Percentiles rank a stretch among this genome's conserved stretches.
These are phyloP conservation scores for Dasysyrphus albostriatus DNA, from an alignment of 2,888 invertebrate genomes.

Conservation along the genomic window DNA sequence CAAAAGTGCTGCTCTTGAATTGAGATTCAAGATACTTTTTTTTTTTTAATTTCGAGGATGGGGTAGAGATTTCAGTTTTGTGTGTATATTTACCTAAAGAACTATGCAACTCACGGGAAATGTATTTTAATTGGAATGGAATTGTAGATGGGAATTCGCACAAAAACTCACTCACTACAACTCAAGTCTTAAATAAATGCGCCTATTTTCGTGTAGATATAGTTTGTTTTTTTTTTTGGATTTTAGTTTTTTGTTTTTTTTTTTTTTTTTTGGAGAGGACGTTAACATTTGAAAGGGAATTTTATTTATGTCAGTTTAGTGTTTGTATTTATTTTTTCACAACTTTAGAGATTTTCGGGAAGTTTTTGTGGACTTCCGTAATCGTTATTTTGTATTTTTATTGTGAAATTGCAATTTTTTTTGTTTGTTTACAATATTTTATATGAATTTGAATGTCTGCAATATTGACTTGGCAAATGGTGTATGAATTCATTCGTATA, in stretches of 20 bases:
- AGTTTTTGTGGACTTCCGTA: slow-evolving; percentile 44
- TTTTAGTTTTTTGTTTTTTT: no score
- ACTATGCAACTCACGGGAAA: slow-evolving; percentile 57
- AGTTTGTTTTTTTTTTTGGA: not conserved
- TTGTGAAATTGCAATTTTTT: not conserved
- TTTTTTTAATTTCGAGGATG: slow-evolving; percentile 54
- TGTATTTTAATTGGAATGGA: slow-evolving; percentile 73
- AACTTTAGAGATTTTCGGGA: slow-evolving; percentile 30
- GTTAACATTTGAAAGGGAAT: slow-evolving; percentile 62
- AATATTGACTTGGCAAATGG: slow-evolving; percentile 12
- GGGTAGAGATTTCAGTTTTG: slow-evolving; percentile 56
- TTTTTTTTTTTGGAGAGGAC: slow-evolving; percentile 5
- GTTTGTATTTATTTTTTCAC: slow-evolving; percentile 47
- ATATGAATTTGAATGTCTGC: not conserved
- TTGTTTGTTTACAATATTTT: not conserved
- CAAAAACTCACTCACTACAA: slow-evolving; percentile 31
- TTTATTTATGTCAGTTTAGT: slow-evolving; percentile 44
- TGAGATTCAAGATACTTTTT: slow-evolving; percentile 61
- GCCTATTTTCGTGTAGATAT: not conserved
- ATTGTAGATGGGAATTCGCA: slow-evolving; percentile 67
- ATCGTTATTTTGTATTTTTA: slow-evolving; percentile 18
- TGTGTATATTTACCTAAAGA: slow-evolving; percentile 26
- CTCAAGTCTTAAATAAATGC: slow-evolving; percentile 23
- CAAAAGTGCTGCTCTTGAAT: slow-evolving; percentile 64
- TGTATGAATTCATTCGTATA: not conserved